Percentiles rank a stretch among this genome's conserved stretches.
These are phyloP conservation scores for Prochilodus magdalenae DNA, from an alignment of 2,113 vertebrate species.

Conservation along the genomic window DNA sequence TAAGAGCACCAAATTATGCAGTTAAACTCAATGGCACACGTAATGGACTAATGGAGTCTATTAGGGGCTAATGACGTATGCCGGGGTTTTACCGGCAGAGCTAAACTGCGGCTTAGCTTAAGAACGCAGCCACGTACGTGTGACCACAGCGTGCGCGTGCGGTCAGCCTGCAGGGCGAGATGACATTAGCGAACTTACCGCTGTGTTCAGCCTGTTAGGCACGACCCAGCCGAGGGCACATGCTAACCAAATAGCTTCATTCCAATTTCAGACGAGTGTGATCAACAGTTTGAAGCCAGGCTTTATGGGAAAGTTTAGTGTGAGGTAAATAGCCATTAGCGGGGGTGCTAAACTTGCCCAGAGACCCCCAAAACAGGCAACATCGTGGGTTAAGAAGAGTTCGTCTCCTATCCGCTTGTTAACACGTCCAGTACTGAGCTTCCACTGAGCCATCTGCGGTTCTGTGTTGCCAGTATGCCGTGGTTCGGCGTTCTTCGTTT, in stretches of 20 bases:
- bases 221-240: neutral
- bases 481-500: no score
- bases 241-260: neutral
- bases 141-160: neutral
- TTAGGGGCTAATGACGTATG: conserved; percentile 75
- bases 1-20: conserved; percentile 63
- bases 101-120: conserved; percentile 10
- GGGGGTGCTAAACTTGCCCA: no score
- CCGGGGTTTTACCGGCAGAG: conserved; percentile 60
- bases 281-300: no score
- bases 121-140: neutral
- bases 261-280: neutral
- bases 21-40: conserved; percentile 79
- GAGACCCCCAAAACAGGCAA: no score
- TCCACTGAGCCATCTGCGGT: no score
- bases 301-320: no score
- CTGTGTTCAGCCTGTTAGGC: neutral
- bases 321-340: no score
- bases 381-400: no score
- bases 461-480: no score
- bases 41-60: conserved; percentile 74
- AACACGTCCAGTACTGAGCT: no score
- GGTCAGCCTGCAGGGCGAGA: neutral
- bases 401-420: no score
- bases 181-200: neutral